Percentiles rank a stretch among this genome's conserved stretches.
These are phyloP conservation scores for Fulica atra DNA, from an alignment of 2,113 vertebrate genomes.

Conservation along the genomic window DNA sequence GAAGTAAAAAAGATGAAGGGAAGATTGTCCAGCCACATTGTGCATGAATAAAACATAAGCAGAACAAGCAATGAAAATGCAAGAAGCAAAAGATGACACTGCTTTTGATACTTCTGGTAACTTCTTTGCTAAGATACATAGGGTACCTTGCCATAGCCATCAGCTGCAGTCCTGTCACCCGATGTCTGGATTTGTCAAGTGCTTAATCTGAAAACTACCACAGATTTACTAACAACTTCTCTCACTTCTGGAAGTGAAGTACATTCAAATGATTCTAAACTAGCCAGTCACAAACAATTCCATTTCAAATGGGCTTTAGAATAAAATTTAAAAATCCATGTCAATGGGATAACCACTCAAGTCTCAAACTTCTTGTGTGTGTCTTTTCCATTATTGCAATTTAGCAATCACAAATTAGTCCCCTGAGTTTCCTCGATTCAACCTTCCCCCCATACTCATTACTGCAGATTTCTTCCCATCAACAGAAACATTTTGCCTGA, in stretches of 20 bases:
- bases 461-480: not conserved
- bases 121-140: not conserved
- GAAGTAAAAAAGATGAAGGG: not conserved
- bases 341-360: not conserved
- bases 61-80: not conserved
- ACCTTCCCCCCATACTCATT: not conserved
- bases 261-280: not conserved
- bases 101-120: not conserved
- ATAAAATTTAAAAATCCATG: not conserved
- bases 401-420: not conserved
- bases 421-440: not conserved
- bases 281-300: not conserved
- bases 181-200: not conserved
- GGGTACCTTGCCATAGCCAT: not conserved
- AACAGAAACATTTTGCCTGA: not conserved
- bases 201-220: not conserved
- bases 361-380: not conserved
- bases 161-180: not conserved
- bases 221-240: not conserved
- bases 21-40: not conserved
- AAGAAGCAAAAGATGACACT: not conserved
- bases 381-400: not conserved
- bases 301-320: not conserved
- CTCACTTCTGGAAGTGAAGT: not conserved
- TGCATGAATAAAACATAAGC: not conserved